phyloP scores from a whole-genome alignment of 2,888 invertebrate species.

The Drosophila quinaria region DNA sequence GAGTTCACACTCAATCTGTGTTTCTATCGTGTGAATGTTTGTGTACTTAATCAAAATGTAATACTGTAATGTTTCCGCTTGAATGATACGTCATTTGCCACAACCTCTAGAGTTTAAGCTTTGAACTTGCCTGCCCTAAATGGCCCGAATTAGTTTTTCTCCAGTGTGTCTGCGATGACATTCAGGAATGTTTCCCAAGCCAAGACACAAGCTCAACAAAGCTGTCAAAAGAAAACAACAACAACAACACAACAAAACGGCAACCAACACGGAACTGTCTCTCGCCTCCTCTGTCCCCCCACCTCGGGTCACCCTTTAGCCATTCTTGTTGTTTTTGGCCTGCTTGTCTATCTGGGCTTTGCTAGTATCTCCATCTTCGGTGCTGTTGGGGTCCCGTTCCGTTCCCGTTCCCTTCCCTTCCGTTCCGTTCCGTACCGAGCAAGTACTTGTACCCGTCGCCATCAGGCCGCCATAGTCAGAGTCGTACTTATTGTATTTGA shows the following conservation, averaged over 20 bases:
- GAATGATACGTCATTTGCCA: slow-evolving; percentile 36
- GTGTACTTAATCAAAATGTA: slow-evolving; percentile 60
- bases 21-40: slow-evolving; percentile 45
- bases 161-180: slow-evolving; percentile 54
- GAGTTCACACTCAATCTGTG: slow-evolving; percentile 6
- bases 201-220: slow-evolving; percentile 58
- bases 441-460: slow-evolving; percentile 40
- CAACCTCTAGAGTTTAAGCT: slow-evolving; percentile 40
- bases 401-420: slow-evolving; percentile 37
- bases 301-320: slow-evolving; percentile 21
- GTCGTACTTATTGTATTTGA: slow-evolving; percentile 79
- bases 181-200: slow-evolving; percentile 66
- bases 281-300: not conserved
- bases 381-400: slow-evolving; percentile 43
- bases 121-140: slow-evolving; percentile 64
- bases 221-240: slow-evolving; percentile 68
- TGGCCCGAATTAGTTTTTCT: slow-evolving; percentile 62
- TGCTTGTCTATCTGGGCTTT: slow-evolving; percentile 59
- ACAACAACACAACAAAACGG: slow-evolving; percentile 45
- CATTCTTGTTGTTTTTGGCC: slow-evolving; percentile 22
- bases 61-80: slow-evolving; percentile 45
- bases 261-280: slow-evolving; percentile 60
- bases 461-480: slow-evolving; percentile 46
- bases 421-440: slow-evolving; percentile 35
- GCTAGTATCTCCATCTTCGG: slow-evolving; percentile 62